Evolutionary conservation across 2,113 vertebrate genomes (phyloP).

Genomic region (Amphilophus citrinellus): DNA sequence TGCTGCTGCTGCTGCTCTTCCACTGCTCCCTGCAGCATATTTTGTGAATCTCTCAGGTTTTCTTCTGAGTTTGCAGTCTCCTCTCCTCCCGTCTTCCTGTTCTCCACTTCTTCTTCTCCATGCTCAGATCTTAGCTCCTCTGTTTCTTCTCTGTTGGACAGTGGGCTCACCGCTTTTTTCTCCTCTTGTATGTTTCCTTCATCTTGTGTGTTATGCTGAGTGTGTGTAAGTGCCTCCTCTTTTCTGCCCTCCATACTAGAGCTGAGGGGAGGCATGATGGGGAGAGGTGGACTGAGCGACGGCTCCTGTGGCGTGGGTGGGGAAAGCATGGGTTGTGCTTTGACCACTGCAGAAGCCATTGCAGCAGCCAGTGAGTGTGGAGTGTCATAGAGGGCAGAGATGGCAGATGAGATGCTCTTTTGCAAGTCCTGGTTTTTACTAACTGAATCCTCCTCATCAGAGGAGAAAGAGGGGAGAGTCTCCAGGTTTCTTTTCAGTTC

Average conservation of each 20-base stretch:
- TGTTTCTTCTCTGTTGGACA: neutral
- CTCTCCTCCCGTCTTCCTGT: neutral
- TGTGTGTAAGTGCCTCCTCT: slow-evolving; percentile 4
- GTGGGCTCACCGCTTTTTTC: neutral
- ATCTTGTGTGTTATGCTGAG: slow-evolving; percentile 24
- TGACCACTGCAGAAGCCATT: slow-evolving; percentile 59
- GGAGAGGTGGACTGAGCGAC: slow-evolving; percentile 65
- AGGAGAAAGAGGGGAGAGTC: slow-evolving; percentile 91
- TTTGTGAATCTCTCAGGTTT: neutral
- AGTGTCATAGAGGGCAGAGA: slow-evolving; percentile 91
- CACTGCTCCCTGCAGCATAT: slow-evolving; percentile 3
- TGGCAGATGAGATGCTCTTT: slow-evolving; percentile 93
- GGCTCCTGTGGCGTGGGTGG: slow-evolving; percentile 56
- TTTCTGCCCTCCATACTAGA: slow-evolving; percentile 30
- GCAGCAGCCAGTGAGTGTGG: slow-evolving; percentile 80
- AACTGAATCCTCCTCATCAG: slow-evolving; percentile 91
- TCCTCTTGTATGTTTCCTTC: slow-evolving; percentile 28
- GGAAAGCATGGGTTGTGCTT: slow-evolving; percentile 66
- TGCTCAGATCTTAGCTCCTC: slow-evolving; percentile 11
- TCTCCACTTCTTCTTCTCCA: neutral
- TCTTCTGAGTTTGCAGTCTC: slow-evolving; percentile 38
- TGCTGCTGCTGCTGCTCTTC: slow-evolving; percentile 26
- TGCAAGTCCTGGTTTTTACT: slow-evolving; percentile 94
- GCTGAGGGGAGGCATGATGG: slow-evolving; percentile 60
- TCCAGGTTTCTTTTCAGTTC: slow-evolving; percentile 91